Evolutionary conservation across 2,888 invertebrate species (phyloP).

Genomic region (Notodonta dromedarius): DNA sequence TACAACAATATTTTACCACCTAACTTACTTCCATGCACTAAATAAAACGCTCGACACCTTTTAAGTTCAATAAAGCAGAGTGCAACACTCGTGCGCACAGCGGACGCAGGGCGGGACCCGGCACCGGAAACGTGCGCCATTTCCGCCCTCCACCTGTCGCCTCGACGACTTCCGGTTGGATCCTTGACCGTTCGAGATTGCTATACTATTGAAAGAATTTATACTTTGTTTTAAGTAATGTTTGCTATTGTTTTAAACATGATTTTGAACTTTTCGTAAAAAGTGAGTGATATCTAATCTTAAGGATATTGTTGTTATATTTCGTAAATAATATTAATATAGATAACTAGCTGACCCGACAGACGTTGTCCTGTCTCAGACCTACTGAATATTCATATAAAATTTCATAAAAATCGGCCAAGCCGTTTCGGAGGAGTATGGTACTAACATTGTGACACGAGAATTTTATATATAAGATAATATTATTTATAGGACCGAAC

Average conservation of each 20-base stretch:
- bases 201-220: conserved; percentile 28
- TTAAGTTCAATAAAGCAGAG: conserved; percentile 3
- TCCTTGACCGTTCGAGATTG: conserved; percentile 56
- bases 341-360: too few species aligned
- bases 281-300: too few species aligned
- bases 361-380: too few species aligned
- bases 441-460: too few species aligned
- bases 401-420: too few species aligned
- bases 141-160: conserved; percentile 75
- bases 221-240: conserved; percentile 16
- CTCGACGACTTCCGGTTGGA: conserved; percentile 63
- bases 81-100: conserved; percentile 32
- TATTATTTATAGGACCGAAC: too few species aligned
- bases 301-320: too few species aligned
- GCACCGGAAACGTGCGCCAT: conserved; percentile 68
- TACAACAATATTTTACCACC: not conserved
- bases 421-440: too few species aligned
- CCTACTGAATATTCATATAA: too few species aligned
- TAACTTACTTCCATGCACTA: not conserved
- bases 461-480: too few species aligned
- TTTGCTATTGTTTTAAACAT: conserved; percentile 7
- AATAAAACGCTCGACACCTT: conserved; percentile 4
- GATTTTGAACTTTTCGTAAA: not conserved
- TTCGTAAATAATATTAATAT: too few species aligned
- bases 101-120: conserved; percentile 13